Evolutionary conservation across 2,888 invertebrate genomes (phyloP).

Genomic region (Crematogaster levior): DNA sequence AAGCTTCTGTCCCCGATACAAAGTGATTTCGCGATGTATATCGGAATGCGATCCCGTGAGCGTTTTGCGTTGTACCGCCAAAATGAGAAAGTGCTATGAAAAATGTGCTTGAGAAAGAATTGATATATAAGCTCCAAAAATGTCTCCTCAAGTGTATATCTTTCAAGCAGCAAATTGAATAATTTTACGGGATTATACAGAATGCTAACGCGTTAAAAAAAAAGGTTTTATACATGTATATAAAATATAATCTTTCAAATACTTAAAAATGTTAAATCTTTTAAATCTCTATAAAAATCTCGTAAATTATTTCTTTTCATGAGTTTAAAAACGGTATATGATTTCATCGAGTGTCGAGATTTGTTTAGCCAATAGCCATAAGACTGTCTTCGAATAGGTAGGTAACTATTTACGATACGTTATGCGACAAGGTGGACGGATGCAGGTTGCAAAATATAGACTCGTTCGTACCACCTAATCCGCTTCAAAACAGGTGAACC

Average conservation of each 20-base stretch:
- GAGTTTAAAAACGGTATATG: background rate
- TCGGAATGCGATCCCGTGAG: background rate
- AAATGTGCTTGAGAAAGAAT: background rate
- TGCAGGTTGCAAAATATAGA: constrained; percentile 11
- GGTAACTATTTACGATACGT: background rate
- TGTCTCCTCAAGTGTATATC: background rate
- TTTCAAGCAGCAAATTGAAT: background rate
- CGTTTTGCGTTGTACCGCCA: background rate
- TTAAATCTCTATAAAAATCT: no score
- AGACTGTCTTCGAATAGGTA: constrained; percentile 1
- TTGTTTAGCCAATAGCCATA: background rate
- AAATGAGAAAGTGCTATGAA: background rate
- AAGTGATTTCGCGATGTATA: constrained; percentile 1
- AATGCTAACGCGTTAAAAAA: background rate
- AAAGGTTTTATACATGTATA: background rate
- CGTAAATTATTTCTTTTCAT: no score
- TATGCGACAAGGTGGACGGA: background rate
- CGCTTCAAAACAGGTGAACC: constrained; percentile 20
- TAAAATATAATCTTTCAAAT: background rate
- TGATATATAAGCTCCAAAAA: background rate
- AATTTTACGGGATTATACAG: background rate
- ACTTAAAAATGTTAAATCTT: no score
- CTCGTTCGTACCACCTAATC: constrained; percentile 14
- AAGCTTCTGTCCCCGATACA: constrained; percentile 34
- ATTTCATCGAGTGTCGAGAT: background rate